Percentiles rank a stretch among this genome's conserved stretches.
Evolutionary conservation across 1,140 invertebrate species (phyloP).

Genomic region (Bilobella aurantiaca): DNA sequence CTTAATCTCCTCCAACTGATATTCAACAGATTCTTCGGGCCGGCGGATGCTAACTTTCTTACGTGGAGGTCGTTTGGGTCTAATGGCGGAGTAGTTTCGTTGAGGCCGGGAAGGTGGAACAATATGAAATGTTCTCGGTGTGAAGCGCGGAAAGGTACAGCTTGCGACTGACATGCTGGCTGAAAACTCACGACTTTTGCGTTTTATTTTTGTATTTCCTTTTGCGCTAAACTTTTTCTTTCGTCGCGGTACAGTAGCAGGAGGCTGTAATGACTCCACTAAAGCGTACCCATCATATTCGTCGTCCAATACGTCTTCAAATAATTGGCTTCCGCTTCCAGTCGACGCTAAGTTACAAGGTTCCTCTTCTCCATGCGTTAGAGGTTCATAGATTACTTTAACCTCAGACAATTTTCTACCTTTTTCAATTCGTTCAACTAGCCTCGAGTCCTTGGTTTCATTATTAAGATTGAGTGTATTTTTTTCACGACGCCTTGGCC

Average conservation of each 20-base stretch:
- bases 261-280: slow-evolving; percentile 21
- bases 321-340: background rate
- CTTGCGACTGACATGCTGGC: too few relatives aligned
- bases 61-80: slow-evolving; percentile 30
- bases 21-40: background rate
- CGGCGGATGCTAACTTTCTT: slow-evolving; percentile 5
- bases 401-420: too few relatives aligned
- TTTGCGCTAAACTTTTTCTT: slow-evolving; percentile 16
- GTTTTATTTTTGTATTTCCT: too few relatives aligned
- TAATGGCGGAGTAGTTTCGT: slow-evolving; percentile 28
- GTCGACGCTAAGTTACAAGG: slow-evolving; percentile 42
- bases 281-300: slow-evolving; percentile 25
- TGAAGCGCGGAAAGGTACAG: slow-evolving; percentile 28
- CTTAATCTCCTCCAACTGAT: background rate
- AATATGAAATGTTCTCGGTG: slow-evolving; percentile 31
- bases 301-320: slow-evolving; percentile 26
- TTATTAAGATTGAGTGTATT: too few relatives aligned
- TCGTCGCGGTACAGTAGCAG: slow-evolving; percentile 28
- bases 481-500: too few relatives aligned
- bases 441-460: too few relatives aligned
- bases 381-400: too few relatives aligned
- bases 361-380: too few relatives aligned
- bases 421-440: too few relatives aligned
- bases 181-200: too few relatives aligned
- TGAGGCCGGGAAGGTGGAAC: slow-evolving; percentile 31